A percentile compares a stretch with the other conserved stretches of the same genome.
These are phyloP conservation scores for Tromatobia lineatoria DNA, from an alignment of 2,888 invertebrate species.

Conservation along the genomic window DNA sequence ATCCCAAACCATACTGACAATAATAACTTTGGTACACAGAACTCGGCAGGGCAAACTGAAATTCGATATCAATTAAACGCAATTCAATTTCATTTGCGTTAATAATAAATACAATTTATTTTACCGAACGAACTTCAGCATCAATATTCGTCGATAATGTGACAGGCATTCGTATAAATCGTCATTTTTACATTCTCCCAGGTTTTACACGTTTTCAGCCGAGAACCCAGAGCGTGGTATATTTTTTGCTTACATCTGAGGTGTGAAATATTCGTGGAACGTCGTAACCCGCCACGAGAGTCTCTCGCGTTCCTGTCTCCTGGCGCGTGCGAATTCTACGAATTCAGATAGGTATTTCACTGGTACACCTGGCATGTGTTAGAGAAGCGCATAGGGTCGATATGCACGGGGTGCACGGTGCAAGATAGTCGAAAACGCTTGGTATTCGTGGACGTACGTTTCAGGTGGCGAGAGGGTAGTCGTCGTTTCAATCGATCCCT, in stretches of 20 bases:
- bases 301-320: conserved; percentile 8
- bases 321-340: conserved; percentile 21
- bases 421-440: neutral
- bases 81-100: neutral
- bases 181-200: neutral
- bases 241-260: neutral
- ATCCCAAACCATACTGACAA: conserved; percentile 24
- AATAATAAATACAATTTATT: neutral
- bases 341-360: conserved; percentile 12
- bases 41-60: neutral
- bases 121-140: neutral
- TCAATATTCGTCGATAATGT: neutral
- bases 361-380: conserved; percentile 12
- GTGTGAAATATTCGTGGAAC: conserved; percentile 12
- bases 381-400: neutral
- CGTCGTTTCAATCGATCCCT: conserved; percentile 53
- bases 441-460: conserved; percentile 42
- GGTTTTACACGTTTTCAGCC: neutral
- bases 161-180: neutral
- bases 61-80: conserved; percentile 21
- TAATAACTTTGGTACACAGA: conserved; percentile 34
- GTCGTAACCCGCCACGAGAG: neutral
- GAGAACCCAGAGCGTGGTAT: neutral
- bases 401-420: neutral
- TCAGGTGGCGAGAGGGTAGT: conserved; percentile 42